Conservation (phyloP, 2,113 vertebrate genomes). For the Sphaerodactylus townsendi region DNA sequence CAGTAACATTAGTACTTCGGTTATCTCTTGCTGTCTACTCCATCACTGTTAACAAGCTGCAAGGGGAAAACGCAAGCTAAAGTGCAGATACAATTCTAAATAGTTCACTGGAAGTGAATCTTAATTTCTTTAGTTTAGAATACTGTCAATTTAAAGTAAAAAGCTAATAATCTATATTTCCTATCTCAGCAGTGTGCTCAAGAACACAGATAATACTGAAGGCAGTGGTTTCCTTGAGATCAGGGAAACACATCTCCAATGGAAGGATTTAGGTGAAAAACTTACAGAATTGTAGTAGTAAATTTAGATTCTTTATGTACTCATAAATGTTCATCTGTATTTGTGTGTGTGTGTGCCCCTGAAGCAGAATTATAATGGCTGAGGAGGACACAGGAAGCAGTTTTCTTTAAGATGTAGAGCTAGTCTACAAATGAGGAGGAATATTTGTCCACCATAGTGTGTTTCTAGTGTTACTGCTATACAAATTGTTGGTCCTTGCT, state of each 20-base stretch:
- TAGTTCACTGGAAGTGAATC: conserved; percentile 28
- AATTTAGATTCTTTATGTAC: neutral
- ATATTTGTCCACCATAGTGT: neutral
- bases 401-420: neutral
- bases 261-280: neutral
- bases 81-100: conserved; percentile 47
- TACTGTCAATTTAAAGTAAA: conserved; percentile 3
- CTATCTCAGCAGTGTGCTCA: neutral
- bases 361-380: neutral
- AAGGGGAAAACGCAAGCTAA: conserved; percentile 44
- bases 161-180: neutral
- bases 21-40: conserved; percentile 50
- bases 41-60: conserved; percentile 45
- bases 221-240: neutral
- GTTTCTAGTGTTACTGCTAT: neutral
- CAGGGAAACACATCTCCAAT: neutral
- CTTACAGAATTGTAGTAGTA: neutral
- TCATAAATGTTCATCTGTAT: neutral
- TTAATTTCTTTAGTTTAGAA: conserved; percentile 42
- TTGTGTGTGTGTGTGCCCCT: neutral
- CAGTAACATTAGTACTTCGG: conserved; percentile 55
- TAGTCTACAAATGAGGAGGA: neutral
- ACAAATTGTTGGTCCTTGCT: neutral
- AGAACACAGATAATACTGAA: neutral
- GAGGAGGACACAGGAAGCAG: neutral